Evolutionary conservation across 1,140 invertebrate species (phyloP), one percentile per base, ranked within the genome.

Genomic region (Zelostemma sp.): DNA sequence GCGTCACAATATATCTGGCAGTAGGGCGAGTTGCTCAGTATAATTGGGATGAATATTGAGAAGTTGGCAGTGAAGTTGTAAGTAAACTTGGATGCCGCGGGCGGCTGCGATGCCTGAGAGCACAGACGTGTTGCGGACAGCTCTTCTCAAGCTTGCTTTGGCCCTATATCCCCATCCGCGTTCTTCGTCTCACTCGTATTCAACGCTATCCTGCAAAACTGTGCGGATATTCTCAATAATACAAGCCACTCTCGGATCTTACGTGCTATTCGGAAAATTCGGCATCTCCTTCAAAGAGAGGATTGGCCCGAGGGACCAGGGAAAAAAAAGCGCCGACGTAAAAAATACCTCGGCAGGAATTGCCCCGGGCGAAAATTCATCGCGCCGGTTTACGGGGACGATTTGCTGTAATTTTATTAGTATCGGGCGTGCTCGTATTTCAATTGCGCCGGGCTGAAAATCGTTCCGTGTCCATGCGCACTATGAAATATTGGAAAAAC

Each of bases 11-110:
- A 59, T 65, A 62, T 70, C 68, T 74, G 62, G 76, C 74, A 79
- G 77, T 76, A 72, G 77, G 71, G 77, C 75, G 66, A 74, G 73
- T 69, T 77, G 75, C 72, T 74, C 74, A 74, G 75, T 80, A 80
- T 82, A 82, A 85, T 84, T 84, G 80, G 75, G 75, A 84, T 83
- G 83, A 84, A 83, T 85, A 84, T 85, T 85, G 82, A 85, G 83
- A 85, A 85, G 82, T 85, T 85, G 79, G 79, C 78, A 83, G 78
- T 82, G 80, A 83, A 85, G 81, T 83, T 85, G 83, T 80, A 81
- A 84, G 81, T 83, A 84, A 85, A 85, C 81, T 85, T 82, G 77
- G 76, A 80, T 79, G 80, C 84, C 84, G 78, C 73, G 60, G 74
- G 84, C 81, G 68, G 75, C 69, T 71, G 68, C 62, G 72, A 61